Evolutionary conservation across 2,888 invertebrate species (phyloP), one percentile per base, ranked within the genome.

Genomic region (Allolobophora icterica): DNA sequence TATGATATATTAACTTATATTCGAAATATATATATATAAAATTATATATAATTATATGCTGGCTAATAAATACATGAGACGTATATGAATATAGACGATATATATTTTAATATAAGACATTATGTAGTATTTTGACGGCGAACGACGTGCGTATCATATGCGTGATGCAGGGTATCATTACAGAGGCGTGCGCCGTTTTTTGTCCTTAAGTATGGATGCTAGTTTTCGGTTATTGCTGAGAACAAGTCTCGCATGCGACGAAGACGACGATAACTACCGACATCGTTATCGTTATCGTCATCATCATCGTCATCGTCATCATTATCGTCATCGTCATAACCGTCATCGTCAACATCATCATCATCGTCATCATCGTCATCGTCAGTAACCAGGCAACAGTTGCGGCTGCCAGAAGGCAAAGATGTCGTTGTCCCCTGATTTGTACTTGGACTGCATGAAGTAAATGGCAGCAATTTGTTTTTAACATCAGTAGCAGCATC

Each of bases 281-380:
- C 91, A 91, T 33, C 52, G 40, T 42, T 45, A 89, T 89, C 91
- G 30, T 52, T 45, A 34, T 33, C 52, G 34, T n/a, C 87, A 35
- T 84, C 84, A 35, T 84, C 84, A 84, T 84, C 84, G 15, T 84
- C 84, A 35, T 11, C 84, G 15, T 84, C 84, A 34, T 84, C 84
- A 35, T 33, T 19, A 35, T 89, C 89, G 15, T 89, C 89, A 35
- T 15, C 89, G 15, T 17, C 89, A 87, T 38, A 84, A 89, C 52
- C 91, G 38, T 38, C 40, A 89, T 89, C 89, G 19, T 40, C 91
- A 91, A 4, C 42, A 42, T 38, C 91, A 89, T 89, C 91, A 21
- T 89, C 89, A n/a, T n/a, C 45, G n/a, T 89, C n/a, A 45, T n/a
- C 35, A 89, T 19, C 52, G 15, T 13, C 52, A 52, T 13, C 52